Base-by-base conservation (phyloP, 2,797 vertebrate genomes). In the Euthynnus affinis region DNA sequence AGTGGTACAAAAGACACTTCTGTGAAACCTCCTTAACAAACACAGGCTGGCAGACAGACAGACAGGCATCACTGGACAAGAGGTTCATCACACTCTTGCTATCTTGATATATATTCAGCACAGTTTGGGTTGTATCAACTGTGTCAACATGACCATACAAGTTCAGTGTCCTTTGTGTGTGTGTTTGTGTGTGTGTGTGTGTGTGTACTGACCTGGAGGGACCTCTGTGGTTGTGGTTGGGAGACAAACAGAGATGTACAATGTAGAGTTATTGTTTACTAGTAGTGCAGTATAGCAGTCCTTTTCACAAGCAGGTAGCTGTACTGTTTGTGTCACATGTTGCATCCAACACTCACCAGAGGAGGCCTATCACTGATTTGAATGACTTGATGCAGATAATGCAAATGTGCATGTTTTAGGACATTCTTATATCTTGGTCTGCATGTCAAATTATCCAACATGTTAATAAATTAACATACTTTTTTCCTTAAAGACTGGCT, bases 111-210 rank as follows among this genome's bases (percentile, higher is more conserved):
- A 20, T 23, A n/a, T 42, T 46, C 14, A 25, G 0, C 27, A 32
- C 17, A 0, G 5, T 15, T 15, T 23, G 29, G 63, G 52, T 53
- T 59, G 22, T 27, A 53, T 60, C 52, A 63, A 25, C 80, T 77
- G 52, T 59, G 44, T 48, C 51, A 82, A 77, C 58, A 69, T 3
- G 8, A 25, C 25, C 3, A 42, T 34, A 23, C 9, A 44, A 25
- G 71, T 25, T 61, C 22, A 52, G 49, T 37, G 42, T 49, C 20
- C 40, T 20, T 20, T 49, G 2, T 18, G 63, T 3, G 8, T n/a
- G 40, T 42, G 40, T 12, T 10, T 42, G 40, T 42, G 40, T 42
- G 40, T 13, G 4, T 46, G 15, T 17, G 44, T 46, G 44, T 46
- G 44, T 46, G 42, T 44, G 42, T 44, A 10, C 37, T 37, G 37